phyloP scores from a whole-genome alignment of 2,888 invertebrate species.

The Isoperla grammatica region DNA sequence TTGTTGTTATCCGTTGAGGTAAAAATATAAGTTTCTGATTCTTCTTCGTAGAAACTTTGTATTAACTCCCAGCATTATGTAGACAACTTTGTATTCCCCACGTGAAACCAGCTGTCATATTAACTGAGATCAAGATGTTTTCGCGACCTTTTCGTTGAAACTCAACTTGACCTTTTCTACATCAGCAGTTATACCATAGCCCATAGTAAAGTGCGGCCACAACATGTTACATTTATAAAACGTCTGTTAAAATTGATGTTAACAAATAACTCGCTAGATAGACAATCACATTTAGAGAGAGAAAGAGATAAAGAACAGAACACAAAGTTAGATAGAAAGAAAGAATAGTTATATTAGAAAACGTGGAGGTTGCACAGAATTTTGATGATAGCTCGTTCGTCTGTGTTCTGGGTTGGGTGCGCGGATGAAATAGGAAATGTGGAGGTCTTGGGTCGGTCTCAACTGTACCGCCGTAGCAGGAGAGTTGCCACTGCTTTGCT shows the following conservation, averaged over 20 bases:
- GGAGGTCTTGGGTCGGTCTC: conserved; percentile 5
- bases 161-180: conserved; percentile 11
- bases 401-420: conserved; percentile 1
- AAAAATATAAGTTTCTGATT: too few relatives aligned
- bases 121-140: conserved; percentile 11
- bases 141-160: conserved; percentile 5
- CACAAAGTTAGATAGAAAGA: conserved; percentile 2
- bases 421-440: conserved; percentile 12
- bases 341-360: conserved; percentile 21
- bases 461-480: too few relatives aligned
- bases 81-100: conserved; percentile 7
- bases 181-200: conserved; percentile 13
- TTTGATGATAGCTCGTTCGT: conserved; percentile 15
- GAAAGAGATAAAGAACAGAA: neutral
- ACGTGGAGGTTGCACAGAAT: conserved; percentile 12
- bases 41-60: too few relatives aligned
- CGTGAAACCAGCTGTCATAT: conserved; percentile 7
- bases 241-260: conserved; percentile 12
- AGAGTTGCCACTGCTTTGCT: too few relatives aligned
- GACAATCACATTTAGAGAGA: conserved; percentile 14
- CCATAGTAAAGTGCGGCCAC: neutral
- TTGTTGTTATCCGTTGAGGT: too few relatives aligned
- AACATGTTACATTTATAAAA: conserved; percentile 13
- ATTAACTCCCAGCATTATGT: too few relatives aligned
- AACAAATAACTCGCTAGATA: conserved; percentile 16